Base-by-base conservation (phyloP, 2,797 vertebrate genomes). In the Poecile montanus region DNA sequence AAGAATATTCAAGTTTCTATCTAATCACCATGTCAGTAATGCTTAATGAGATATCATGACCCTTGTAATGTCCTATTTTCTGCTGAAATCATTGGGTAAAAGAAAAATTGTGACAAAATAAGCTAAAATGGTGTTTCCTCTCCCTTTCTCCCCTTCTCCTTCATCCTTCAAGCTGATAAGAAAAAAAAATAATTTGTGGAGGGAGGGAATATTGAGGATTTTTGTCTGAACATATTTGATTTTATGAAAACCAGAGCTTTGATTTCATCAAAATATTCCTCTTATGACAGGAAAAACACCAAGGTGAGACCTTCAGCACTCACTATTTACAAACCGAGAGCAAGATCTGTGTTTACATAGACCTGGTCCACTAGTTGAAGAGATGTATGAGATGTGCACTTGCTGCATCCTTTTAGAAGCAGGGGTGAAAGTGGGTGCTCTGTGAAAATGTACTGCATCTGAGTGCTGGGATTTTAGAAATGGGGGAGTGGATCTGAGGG, bases 121-220 rank as follows among this genome's bases (percentile, higher is more conserved):
- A 86, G 25, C 2, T 29, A 26, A 68, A 80, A 54, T 34, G 3
- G 5, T 19, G 9, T 26, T 88, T 80, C 20, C 19, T 7, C 7
- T 22, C 6, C 3, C 9, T 48, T 47, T 7, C 1, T 15, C 1
- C 5, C 6, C 3, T 6, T 3, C 3, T 5, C 2, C 3, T 20
- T 30, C 21, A 34, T 48, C 66, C 14, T 63, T 78, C 13, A 70
- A 72, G 17, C 9, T 77, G 21, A 30, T 19, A 7, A 48, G 36
- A 61, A 65, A 11, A 61, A 30, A 18, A 16, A 60, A 3, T 19
- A 5, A 18, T 6, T 34, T 47, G 25, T 16, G 3, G 15, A 70
- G 2, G 16, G 10, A 67, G 32, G 22, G 84, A 84, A 74, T 48
- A 56, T 2, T 71, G 27, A 9, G 26, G 16, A n/a, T 17, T 78